Evolutionary conservation across 2,113 vertebrate species (phyloP), one percentile per base, ranked within the genome.

Genomic region (Cyprinodon tularosa): DNA sequence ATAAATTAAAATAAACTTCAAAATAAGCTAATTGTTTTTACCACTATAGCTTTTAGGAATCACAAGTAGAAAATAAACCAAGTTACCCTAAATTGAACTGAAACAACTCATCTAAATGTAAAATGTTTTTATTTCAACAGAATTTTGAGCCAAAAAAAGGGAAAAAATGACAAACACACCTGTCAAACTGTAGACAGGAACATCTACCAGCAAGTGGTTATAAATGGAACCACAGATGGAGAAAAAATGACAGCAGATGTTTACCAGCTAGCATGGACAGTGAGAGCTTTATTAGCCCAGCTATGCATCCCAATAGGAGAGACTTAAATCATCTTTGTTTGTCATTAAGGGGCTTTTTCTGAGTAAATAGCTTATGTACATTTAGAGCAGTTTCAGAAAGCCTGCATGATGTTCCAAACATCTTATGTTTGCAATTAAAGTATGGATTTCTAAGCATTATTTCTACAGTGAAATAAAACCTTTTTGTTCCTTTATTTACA

Each of bases 181-280:
- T 67, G 62, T 73, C 20, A 39, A 44, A 48, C 42, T 64, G n/a
- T 4, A 40, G 37, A 36, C 60, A 74, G 22, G 66, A 71, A 62
- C 62, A 75, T 60, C 60, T 22, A 37, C 45, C 37, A 66, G 73
- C 39, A 78, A 53, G 2, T 53, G 20, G 12, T 50, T 57, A n/a
- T 62, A 62, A 82, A 62, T 68, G 57, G 72, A 79, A 44, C 44
- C 69, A 80, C 76, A 82, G 82, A 66, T 76, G 63, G 60, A 68
- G 42, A 39, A 64, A 6, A 17, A 86, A 85, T 81, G 47, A 65
- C 50, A 74, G 57, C 75, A 87, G 80, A 79, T 81, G 80, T 75
- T 82, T 48, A 15, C 50, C 36, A 29, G 38, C 73, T 61, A 44
- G n/a, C 48, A 60, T 76, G 47, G 57, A 64, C 40, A 78, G 68